phyloP scores from a whole-genome alignment of 2,888 invertebrate species.

The Nemurella pictetii region DNA sequence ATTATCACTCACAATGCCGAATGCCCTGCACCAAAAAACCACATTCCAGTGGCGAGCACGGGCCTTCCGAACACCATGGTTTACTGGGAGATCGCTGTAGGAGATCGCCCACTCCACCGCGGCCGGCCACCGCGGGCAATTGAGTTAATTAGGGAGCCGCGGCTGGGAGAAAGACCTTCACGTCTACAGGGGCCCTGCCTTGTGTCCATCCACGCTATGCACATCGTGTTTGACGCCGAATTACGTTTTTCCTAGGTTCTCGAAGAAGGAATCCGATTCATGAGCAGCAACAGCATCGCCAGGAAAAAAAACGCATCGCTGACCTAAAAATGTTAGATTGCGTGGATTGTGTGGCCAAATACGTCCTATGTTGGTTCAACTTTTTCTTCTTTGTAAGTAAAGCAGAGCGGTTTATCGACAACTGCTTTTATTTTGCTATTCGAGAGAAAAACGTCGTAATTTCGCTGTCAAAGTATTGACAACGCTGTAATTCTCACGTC shows the following conservation, averaged over 20 bases:
- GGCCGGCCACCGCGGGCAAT: not conserved
- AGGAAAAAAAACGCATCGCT: not conserved
- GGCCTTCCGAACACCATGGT: not conserved
- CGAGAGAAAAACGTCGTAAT: no score
- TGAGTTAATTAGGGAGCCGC: constrained; percentile 8
- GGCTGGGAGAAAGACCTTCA: not conserved
- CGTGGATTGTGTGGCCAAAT: constrained; percentile 59
- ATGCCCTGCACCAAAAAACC: not conserved
- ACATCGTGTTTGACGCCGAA: not conserved
- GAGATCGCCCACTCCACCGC: constrained; percentile 14
- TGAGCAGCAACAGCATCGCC: constrained; percentile 8
- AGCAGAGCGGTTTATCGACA: not conserved
- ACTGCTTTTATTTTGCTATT: no score
- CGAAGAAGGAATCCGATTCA: not conserved
- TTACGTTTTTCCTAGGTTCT: constrained; percentile 25
- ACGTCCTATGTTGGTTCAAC: constrained; percentile 71
- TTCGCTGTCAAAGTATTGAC: not conserved
- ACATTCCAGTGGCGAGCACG: not conserved
- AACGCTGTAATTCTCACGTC: no score
- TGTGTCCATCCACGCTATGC: not conserved
- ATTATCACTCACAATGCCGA: not conserved
- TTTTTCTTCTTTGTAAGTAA: constrained; percentile 73
- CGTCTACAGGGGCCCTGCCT: not conserved
- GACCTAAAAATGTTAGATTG: constrained; percentile 27
- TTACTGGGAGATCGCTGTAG: not conserved